These are phyloP conservation scores for Zoanthus sociatus DNA, from an alignment of 92 coral and sea anemone genomes.

Conservation along the genomic window DNA sequence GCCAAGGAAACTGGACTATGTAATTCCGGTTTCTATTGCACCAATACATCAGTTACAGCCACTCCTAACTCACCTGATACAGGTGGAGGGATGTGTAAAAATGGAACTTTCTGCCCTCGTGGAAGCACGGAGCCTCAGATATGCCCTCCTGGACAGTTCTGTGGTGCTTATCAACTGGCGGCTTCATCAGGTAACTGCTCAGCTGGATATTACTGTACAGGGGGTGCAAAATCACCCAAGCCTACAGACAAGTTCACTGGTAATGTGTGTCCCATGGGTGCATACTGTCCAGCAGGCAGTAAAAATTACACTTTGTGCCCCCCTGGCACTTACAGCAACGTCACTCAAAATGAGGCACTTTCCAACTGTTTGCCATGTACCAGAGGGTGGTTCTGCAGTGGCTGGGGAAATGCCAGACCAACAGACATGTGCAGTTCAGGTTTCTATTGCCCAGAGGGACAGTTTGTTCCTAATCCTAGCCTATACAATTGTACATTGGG, in stretches of 20 bases:
- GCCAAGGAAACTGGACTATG: conserved; percentile 84
- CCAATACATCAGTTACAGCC: conserved; percentile 77
- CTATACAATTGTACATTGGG: conserved; percentile 79
- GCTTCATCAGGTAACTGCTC: conserved; percentile 85
- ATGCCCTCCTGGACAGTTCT: conserved; percentile 81
- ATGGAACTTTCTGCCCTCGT: conserved; percentile 88
- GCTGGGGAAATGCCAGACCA: conserved; percentile 76
- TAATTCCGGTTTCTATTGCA: conserved; percentile 88
- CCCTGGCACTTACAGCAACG: conserved; percentile 86
- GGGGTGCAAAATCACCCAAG: conserved; percentile 66
- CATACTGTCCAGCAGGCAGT: conserved; percentile 85
- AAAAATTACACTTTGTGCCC: conserved; percentile 76
- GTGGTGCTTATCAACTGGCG: conserved; percentile 71
- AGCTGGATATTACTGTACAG: conserved; percentile 89
- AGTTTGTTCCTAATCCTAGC: conserved; percentile 75
- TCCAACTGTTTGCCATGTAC: conserved; percentile 84
- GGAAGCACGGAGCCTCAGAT: conserved; percentile 77
- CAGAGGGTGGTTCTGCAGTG: conserved; percentile 84
- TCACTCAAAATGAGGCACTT: conserved; percentile 68
- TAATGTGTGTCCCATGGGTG: conserved; percentile 86
- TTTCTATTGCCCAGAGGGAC: conserved; percentile 92
- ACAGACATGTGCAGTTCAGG: conserved; percentile 84
- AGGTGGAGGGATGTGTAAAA: conserved; percentile 91
- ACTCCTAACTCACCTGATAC: conserved; percentile 66
- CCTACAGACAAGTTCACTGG: conserved; percentile 87